Evolutionary conservation across 1,140 invertebrate species (phyloP).

Genomic region (Aphelenchoides fujianensis): DNA sequence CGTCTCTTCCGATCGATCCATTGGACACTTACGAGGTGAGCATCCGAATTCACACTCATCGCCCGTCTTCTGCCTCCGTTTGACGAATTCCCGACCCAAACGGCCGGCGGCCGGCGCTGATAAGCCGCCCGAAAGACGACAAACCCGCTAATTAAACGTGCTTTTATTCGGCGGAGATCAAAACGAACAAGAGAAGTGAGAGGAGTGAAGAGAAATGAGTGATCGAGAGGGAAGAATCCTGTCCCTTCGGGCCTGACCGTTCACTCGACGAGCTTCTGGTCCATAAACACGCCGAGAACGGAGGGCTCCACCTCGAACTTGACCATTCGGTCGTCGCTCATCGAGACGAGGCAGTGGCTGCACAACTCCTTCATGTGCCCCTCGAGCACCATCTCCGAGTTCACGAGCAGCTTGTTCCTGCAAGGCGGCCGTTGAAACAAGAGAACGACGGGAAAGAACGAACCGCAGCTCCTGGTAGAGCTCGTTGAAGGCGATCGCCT

Average conservation of each 20-base stretch:
- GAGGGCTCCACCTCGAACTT: constrained; percentile 16
- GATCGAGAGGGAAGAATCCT: constrained; percentile 1
- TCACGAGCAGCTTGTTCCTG: neutral
- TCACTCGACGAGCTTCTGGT: constrained; percentile 11
- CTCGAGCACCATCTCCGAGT: neutral
- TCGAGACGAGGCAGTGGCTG: constrained; percentile 20
- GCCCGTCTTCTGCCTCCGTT: no score
- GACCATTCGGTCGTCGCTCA: constrained; percentile 14
- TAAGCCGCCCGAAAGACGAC: neutral
- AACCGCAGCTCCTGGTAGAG: neutral
- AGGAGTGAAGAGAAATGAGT: neutral
- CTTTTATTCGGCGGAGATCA: constrained; percentile 7
- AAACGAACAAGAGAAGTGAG: neutral
- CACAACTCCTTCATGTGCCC: constrained; percentile 19
- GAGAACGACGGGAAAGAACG: neutral
- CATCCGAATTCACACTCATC: constrained; percentile 1
- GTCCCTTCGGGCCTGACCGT: neutral
- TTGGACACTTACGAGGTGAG: no score
- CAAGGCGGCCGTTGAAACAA: neutral
- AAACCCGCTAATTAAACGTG: no score
- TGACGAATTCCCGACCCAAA: neutral
- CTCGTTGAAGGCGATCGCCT: neutral
- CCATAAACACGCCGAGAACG: constrained; percentile 18
- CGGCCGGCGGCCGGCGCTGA: neutral
- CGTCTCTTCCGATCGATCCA: no score